These are phyloP conservation scores for Myoxocephalus aenaeus DNA, from an alignment of 2,797 vertebrate genomes.

Conservation along the genomic window DNA sequence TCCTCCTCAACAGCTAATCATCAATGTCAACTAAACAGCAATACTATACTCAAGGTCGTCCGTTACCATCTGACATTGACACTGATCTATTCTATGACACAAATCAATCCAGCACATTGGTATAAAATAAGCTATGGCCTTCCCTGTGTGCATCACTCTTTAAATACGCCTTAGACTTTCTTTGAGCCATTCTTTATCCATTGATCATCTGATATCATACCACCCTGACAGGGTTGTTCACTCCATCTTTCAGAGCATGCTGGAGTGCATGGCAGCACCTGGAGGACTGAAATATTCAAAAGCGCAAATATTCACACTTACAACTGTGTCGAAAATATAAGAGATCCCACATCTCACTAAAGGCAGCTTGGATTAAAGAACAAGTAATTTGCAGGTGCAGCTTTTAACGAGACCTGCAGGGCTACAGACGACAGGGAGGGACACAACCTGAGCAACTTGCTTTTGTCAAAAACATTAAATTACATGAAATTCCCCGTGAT, in stretches of 20 bases:
- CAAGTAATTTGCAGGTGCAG: neutral
- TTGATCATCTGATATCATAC: neutral
- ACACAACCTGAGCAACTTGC: neutral
- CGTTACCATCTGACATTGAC: neutral
- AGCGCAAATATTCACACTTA: neutral
- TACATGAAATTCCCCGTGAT: neutral
- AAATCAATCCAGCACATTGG: neutral
- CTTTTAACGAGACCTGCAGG: neutral
- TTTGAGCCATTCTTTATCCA: neutral
- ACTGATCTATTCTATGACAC: neutral
- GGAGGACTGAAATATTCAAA: neutral
- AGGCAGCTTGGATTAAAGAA: neutral
- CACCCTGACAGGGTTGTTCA: neutral
- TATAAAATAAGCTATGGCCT: neutral
- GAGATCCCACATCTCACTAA: neutral
- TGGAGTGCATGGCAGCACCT: neutral
- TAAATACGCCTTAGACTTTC: neutral
- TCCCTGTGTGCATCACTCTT: neutral
- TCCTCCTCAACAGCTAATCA: neutral
- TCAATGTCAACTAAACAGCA: neutral
- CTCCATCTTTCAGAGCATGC: neutral
- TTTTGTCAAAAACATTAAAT: neutral
- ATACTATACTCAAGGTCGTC: no score
- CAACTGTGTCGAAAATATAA: neutral
- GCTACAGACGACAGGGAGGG: neutral